These are phyloP conservation scores for Mylabris sibirica DNA, from an alignment of 2,888 invertebrate species.

Conservation along the genomic window DNA sequence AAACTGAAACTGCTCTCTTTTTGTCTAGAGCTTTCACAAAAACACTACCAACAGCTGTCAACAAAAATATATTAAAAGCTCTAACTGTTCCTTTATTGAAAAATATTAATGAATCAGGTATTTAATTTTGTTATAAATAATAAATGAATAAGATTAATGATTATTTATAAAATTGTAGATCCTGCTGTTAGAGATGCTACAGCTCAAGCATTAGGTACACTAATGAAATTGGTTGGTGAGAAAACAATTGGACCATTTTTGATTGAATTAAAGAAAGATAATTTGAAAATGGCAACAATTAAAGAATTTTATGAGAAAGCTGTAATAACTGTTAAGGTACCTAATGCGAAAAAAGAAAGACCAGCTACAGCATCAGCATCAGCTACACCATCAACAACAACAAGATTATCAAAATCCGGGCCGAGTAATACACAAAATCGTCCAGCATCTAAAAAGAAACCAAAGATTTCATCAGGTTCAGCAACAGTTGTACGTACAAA, in stretches of 20 bases:
- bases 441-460: slow-evolving; percentile 40
- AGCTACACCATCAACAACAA: slow-evolving; percentile 24
- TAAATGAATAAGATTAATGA: too few relatives aligned
- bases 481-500: slow-evolving; percentile 50
- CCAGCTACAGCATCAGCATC: slow-evolving; percentile 66
- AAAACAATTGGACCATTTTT: slow-evolving; percentile 87
- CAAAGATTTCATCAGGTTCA: slow-evolving; percentile 46
- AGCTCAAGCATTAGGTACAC: slow-evolving; percentile 92
- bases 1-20: slow-evolving; percentile 86
- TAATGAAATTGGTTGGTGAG: slow-evolving; percentile 93
- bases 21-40: slow-evolving; percentile 82
- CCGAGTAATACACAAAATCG: slow-evolving; percentile 18
- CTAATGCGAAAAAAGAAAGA: slow-evolving; percentile 69
- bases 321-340: slow-evolving; percentile 79
- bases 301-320: slow-evolving; percentile 95
- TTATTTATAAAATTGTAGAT: slow-evolving; percentile 63
- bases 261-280: slow-evolving; percentile 89
- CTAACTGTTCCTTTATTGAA: slow-evolving; percentile 81
- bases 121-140: not conserved
- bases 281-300: slow-evolving; percentile 90
- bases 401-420: slow-evolving; percentile 22
- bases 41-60: slow-evolving; percentile 81
- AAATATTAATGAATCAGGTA: slow-evolving; percentile 78
- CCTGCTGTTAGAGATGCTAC: slow-evolving; percentile 91
- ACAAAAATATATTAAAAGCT: slow-evolving; percentile 89